Base-by-base conservation (phyloP, 2,113 vertebrate species). In the Meles meles region DNA sequence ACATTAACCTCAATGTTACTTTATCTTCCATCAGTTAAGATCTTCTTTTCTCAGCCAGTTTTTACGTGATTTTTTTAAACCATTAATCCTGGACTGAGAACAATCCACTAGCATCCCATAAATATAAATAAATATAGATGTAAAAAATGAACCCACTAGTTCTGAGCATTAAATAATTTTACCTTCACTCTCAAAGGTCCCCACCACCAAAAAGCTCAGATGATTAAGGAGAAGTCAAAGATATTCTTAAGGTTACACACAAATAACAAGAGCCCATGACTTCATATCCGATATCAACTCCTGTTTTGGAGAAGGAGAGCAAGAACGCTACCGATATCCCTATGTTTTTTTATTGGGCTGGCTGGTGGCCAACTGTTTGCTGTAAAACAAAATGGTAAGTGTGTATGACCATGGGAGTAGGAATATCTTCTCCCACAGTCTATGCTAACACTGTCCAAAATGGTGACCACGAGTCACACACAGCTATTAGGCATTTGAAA, bases 11-110 rank as follows among this genome's bases (percentile, higher is more conserved):
- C 67, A 90, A 52, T 5, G 69, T 80, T 83, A 80, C 72, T 96
- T 88, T 84, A 59, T 88, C 20, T 69, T 57, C 31, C 21, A 42
- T 29, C 76, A 90, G 27, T 80, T 69, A 44, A 61, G 15, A 52
- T 61, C 39, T 94, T 88, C 96, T 95, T 92, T 96, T 91, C 81
- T 39, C 49, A 34, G 5, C 67, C 52, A 90, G 39, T 85, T 72
- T 44, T n/a, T 61, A 85, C 8, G 10, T 44, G 85, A 52, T 5
- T 94, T 59, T 61, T 95, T 94, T 91, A 6, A 83, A 71, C 63
- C 34, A 2, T 61, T 90, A 72, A 92, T 74, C 87, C 44, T 92
- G 25, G 31, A 85, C 23, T 69, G 34, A 77, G 8, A 89, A 77
- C 2, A 86, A 11, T 34, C 37, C 49, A 29, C 15, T 18, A 69